These are phyloP conservation scores for Sinocyclocheilus anophthalmus DNA, from an alignment of 2,113 vertebrate species.

Conservation along the genomic window DNA sequence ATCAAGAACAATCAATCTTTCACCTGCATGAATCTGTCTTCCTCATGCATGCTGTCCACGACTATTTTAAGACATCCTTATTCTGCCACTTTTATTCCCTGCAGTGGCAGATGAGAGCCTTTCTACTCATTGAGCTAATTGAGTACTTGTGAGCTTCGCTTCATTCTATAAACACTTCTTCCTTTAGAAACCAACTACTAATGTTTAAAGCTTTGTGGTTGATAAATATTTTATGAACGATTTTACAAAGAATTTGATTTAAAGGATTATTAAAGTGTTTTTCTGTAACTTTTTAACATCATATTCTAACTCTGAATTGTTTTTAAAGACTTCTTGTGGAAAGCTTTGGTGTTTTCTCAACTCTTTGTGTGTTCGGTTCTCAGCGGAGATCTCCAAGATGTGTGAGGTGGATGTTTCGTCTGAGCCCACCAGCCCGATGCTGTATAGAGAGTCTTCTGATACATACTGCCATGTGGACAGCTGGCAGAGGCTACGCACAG, in stretches of 20 bases:
- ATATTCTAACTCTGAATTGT: not conserved
- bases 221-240: not conserved
- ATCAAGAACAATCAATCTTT: slow-evolving; percentile 16
- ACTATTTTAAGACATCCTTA: slow-evolving; percentile 56
- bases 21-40: not conserved
- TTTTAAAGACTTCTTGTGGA: no score
- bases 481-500: slow-evolving; percentile 85
- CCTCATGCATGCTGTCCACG: not conserved
- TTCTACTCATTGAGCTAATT: slow-evolving; percentile 49
- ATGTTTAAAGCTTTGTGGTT: slow-evolving; percentile 10
- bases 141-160: slow-evolving; percentile 51
- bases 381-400: slow-evolving; percentile 76
- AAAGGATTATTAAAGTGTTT: not conserved
- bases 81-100: slow-evolving; percentile 58
- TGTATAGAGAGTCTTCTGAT: slow-evolving; percentile 78
- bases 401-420: slow-evolving; percentile 75
- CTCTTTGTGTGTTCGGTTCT: slow-evolving; percentile 10
- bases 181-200: not conserved
- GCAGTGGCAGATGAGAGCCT: slow-evolving; percentile 40
- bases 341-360: not conserved
- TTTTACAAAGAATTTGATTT: not conserved
- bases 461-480: slow-evolving; percentile 80
- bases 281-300: not conserved
- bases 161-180: slow-evolving; percentile 54
- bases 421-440: slow-evolving; percentile 75